Percentiles rank a stretch among this genome's conserved stretches.
phyloP scores from a whole-genome alignment of 2,113 vertebrate species.

The Carettochelys insculpta region DNA sequence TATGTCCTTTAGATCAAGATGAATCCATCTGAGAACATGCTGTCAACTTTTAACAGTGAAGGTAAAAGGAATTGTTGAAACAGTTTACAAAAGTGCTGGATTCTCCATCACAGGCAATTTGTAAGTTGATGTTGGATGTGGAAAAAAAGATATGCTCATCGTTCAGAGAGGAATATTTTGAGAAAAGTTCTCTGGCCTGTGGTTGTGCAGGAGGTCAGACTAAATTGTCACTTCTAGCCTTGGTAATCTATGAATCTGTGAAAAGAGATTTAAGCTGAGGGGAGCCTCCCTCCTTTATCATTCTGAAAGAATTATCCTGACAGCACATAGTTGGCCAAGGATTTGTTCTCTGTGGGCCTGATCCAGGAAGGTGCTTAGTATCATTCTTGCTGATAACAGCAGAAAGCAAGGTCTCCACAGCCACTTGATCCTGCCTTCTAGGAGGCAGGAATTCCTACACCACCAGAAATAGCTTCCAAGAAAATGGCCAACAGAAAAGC shows the following conservation, averaged over 20 bases:
- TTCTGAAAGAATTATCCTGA: background rate
- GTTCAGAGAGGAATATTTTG: background rate
- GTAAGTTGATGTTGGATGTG: no score
- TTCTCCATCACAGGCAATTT: no score
- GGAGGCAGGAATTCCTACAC: background rate
- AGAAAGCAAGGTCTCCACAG: background rate
- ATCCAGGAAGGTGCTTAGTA: background rate
- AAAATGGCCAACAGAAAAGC: background rate
- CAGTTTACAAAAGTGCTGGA: background rate
- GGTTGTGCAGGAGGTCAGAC: background rate
- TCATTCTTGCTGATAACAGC: background rate
- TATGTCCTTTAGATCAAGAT: background rate
- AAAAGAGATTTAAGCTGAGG: background rate
- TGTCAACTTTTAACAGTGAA: background rate
- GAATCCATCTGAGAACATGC: background rate
- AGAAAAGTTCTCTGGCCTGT: background rate
- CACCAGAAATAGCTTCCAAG: background rate
- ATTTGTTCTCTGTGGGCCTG: background rate
- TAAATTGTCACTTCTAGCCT: background rate
- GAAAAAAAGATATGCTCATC: no score
- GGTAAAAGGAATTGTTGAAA: background rate
- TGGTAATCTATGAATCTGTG: background rate
- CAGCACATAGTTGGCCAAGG: background rate
- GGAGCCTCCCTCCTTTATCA: background rate
- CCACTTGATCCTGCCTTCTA: background rate